phyloP scores from a whole-genome alignment of 2,113 vertebrate species.

The Lagenorhynchus albirostris region DNA sequence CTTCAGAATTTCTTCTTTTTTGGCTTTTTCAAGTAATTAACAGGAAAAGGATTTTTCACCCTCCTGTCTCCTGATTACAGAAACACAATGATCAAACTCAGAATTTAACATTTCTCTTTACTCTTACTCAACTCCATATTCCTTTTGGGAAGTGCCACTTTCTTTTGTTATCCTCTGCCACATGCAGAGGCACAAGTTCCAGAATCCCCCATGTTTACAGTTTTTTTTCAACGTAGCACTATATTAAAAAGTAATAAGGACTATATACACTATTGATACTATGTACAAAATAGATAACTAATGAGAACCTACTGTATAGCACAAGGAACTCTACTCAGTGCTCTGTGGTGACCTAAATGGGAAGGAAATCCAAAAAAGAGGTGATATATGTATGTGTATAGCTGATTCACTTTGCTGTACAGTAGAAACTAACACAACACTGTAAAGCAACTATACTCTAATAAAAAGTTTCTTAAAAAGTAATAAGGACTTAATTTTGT shows the following conservation, averaged over 20 bases:
- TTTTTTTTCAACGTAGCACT: not conserved
- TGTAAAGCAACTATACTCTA: no score
- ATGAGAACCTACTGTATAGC: no score
- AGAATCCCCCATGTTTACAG: not conserved
- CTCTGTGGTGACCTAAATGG: no score
- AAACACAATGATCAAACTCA: not conserved
- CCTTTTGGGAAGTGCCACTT: not conserved
- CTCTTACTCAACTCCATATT: not conserved
- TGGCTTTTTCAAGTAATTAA: conserved; percentile 13
- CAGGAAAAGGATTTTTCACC: not conserved
- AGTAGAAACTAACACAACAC: no score
- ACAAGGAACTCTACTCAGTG: no score
- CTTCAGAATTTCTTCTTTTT: not conserved
- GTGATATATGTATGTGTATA: no score
- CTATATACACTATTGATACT: no score
- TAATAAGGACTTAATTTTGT: not conserved
- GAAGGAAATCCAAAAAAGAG: no score
- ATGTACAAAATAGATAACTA: no score
- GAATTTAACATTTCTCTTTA: not conserved
- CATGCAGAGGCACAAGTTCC: not conserved
- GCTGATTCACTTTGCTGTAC: no score
- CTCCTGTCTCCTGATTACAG: not conserved
- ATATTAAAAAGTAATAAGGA: conserved; percentile 1
- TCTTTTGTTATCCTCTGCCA: not conserved
- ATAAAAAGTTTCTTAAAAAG: not conserved